These are phyloP conservation scores for Thunnus thynnus DNA, from an alignment of 2,113 vertebrate genomes.

Conservation along the genomic window DNA sequence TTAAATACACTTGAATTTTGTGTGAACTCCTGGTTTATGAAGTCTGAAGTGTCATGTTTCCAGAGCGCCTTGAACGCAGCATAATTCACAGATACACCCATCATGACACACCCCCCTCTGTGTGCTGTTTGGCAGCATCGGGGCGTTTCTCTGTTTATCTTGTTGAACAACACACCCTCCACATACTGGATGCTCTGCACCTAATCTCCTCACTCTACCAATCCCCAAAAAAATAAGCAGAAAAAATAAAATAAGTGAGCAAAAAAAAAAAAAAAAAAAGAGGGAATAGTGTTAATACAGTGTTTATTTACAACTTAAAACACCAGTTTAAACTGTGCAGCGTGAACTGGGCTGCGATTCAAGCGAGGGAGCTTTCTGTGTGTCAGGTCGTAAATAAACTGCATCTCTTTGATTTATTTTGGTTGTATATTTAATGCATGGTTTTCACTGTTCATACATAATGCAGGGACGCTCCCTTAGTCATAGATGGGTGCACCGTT, in stretches of 20 bases:
- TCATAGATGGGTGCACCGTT: background rate
- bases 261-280: background rate
- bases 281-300: background rate
- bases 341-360: background rate
- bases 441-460: conserved; percentile 22
- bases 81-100: conserved; percentile 37
- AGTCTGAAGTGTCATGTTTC: background rate
- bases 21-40: background rate
- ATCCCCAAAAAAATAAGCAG: background rate
- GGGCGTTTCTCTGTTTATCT: conserved; percentile 55
- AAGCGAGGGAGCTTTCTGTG: background rate
- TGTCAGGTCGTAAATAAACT: conserved; percentile 1
- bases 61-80: conserved; percentile 52
- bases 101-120: conserved; percentile 71
- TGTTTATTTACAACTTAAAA: background rate
- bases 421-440: background rate
- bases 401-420: conserved; percentile 12
- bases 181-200: background rate
- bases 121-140: conserved; percentile 45
- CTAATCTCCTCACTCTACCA: background rate
- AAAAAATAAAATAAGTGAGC: background rate
- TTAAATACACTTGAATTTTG: too few species aligned
- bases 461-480: background rate
- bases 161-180: conserved; percentile 29
- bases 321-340: background rate